Conservation (phyloP, 2,113 vertebrate genomes). For the Tetrax tetrax region DNA sequence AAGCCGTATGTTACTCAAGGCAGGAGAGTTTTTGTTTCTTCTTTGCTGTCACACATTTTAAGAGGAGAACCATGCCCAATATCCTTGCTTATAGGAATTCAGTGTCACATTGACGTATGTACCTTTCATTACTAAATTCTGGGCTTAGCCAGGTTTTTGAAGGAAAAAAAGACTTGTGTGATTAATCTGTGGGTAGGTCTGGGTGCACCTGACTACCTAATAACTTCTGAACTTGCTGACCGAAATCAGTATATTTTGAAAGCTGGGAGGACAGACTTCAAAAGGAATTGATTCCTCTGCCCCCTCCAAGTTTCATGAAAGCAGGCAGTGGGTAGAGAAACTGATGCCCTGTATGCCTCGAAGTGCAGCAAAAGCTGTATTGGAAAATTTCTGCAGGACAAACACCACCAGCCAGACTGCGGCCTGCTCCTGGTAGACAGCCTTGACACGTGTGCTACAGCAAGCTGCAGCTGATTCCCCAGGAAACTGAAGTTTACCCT, state of each 20-base stretch:
- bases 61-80: not conserved
- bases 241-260: not conserved
- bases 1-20: not conserved
- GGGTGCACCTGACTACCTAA: not conserved
- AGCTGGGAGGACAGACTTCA: not conserved
- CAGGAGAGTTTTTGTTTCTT: not conserved
- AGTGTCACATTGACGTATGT: not conserved
- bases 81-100: not conserved
- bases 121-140: not conserved
- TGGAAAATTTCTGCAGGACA: slow-evolving; percentile 3
- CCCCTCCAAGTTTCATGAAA: not conserved
- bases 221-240: not conserved
- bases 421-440: not conserved
- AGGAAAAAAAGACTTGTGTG: not conserved
- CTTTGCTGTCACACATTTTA: not conserved
- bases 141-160: not conserved
- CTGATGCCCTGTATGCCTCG: not conserved
- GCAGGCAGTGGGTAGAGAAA: not conserved
- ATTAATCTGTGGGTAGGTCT: not conserved
- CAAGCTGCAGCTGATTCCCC: not conserved
- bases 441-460: rapidly evolving
- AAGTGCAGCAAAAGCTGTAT: not conserved
- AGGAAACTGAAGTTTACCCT: not conserved
- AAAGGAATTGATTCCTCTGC: not conserved
- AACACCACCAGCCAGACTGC: not conserved